Conservation (phyloP, 2,797 vertebrate species). For the Enteromius viviparus region DNA sequence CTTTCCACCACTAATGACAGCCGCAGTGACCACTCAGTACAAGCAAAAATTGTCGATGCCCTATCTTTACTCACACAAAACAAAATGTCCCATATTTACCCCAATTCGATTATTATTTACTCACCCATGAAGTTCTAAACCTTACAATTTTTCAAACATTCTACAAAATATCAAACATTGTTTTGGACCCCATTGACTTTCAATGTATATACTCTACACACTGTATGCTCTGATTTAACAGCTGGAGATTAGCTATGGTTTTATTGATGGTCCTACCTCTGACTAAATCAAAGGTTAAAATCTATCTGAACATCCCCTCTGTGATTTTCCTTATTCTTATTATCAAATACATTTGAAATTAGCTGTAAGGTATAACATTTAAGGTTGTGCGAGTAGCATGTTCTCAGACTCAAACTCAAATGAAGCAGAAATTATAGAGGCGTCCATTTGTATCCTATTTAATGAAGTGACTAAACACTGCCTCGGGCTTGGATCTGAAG, state of each 20-base stretch:
- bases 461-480: conserved; percentile 76
- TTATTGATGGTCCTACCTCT: neutral
- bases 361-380: conserved; percentile 29
- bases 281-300: neutral
- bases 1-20: neutral
- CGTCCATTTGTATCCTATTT: conserved; percentile 71
- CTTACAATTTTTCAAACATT: neutral
- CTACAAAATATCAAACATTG: neutral
- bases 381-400: neutral
- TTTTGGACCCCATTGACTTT: neutral
- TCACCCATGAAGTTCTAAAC: neutral
- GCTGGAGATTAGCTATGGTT: neutral
- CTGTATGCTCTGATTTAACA: neutral
- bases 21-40: neutral
- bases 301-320: neutral
- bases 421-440: conserved; percentile 68
- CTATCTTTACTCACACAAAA: neutral
- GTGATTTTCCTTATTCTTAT: neutral
- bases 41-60: neutral
- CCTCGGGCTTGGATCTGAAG: conserved; percentile 69
- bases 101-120: neutral
- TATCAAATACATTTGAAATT: neutral
- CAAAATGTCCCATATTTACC: neutral
- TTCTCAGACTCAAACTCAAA: conserved; percentile 56
- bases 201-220: neutral